These are phyloP conservation scores for Tanytarsus gracilentus DNA, from an alignment of 2,888 invertebrate genomes.

Conservation along the genomic window DNA sequence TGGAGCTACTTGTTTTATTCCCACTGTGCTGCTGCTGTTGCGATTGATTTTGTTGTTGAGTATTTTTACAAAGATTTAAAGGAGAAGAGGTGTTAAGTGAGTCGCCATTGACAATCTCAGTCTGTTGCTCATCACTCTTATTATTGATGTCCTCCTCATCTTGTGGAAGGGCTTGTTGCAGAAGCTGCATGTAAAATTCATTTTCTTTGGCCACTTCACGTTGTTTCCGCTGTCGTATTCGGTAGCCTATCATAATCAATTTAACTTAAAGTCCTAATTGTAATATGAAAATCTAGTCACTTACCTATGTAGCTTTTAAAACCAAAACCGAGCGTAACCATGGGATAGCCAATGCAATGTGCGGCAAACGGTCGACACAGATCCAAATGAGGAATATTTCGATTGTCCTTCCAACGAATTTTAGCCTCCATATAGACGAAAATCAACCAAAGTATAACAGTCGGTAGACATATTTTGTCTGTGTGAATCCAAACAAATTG, in stretches of 20 bases:
- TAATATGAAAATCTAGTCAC: too few relatives aligned
- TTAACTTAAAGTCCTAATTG: too few relatives aligned
- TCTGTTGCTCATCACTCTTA: slow-evolving; percentile 30
- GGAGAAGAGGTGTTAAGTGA: neutral
- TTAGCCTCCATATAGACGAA: slow-evolving; percentile 92
- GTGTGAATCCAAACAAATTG: slow-evolving; percentile 82
- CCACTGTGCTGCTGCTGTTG: slow-evolving; percentile 14
- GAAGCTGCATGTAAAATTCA: slow-evolving; percentile 85
- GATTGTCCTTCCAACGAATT: slow-evolving; percentile 71
- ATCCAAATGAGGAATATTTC: slow-evolving; percentile 78
- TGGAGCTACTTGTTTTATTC: neutral
- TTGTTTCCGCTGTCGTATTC: slow-evolving; percentile 84
- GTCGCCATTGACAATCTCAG: too few relatives aligned
- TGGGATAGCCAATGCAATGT: slow-evolving; percentile 90
- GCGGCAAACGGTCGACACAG: slow-evolving; percentile 93
- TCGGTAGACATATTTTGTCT: slow-evolving; percentile 89
- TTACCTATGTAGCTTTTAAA: slow-evolving; percentile 89
- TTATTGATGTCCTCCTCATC: slow-evolving; percentile 40
- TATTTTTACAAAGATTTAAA: slow-evolving; percentile 3
- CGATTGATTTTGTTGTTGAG: too few relatives aligned
- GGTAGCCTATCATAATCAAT: too few relatives aligned
- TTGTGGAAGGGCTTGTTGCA: slow-evolving; percentile 83
- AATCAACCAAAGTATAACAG: slow-evolving; percentile 85
- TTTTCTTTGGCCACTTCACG: slow-evolving; percentile 90
- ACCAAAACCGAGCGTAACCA: slow-evolving; percentile 90